Percentiles rank a stretch among this genome's conserved stretches.
phyloP scores from a whole-genome alignment of 2,888 invertebrate species.

The Cryptocheilus praepositus region DNA sequence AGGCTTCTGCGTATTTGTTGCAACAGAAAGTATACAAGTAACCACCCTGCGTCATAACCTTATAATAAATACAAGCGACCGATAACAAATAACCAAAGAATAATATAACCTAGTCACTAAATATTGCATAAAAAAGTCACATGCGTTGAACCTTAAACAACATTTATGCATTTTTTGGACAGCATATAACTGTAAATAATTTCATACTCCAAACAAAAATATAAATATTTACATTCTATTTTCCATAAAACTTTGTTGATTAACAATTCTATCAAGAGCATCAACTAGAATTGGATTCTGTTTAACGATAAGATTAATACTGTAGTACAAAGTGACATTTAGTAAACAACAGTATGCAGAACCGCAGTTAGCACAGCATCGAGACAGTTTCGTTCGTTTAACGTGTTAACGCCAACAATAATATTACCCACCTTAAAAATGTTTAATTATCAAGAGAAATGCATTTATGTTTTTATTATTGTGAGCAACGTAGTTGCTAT shows the following conservation, averaged over 20 bases:
- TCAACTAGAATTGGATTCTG: slow-evolving; percentile 11
- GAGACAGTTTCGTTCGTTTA: neutral
- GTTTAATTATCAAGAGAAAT: slow-evolving; percentile 49
- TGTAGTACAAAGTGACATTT: slow-evolving; percentile 31
- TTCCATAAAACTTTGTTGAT: too few species aligned
- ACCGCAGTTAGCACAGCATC: too few species aligned
- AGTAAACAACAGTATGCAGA: slow-evolving; percentile 34
- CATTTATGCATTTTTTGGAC: too few species aligned
- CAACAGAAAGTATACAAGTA: neutral
- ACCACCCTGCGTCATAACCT: neutral
- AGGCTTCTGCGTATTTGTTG: too few species aligned
- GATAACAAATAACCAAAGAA: too few species aligned
- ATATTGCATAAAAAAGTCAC: too few species aligned
- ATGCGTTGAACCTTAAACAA: too few species aligned
- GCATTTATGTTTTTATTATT: slow-evolving; percentile 45
- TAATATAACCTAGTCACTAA: too few species aligned
- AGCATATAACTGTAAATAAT: too few species aligned
- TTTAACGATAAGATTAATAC: slow-evolving; percentile 17
- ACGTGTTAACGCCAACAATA: neutral
- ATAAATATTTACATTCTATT: too few species aligned
- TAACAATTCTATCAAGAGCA: slow-evolving; percentile 1
- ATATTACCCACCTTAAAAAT: slow-evolving; percentile 45
- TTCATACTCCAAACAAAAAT: too few species aligned
- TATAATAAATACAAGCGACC: too few species aligned
- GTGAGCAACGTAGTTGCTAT: slow-evolving; percentile 30